Conservation (phyloP, 2,888 invertebrate genomes). For the Cylindroiulus punctatus region DNA sequence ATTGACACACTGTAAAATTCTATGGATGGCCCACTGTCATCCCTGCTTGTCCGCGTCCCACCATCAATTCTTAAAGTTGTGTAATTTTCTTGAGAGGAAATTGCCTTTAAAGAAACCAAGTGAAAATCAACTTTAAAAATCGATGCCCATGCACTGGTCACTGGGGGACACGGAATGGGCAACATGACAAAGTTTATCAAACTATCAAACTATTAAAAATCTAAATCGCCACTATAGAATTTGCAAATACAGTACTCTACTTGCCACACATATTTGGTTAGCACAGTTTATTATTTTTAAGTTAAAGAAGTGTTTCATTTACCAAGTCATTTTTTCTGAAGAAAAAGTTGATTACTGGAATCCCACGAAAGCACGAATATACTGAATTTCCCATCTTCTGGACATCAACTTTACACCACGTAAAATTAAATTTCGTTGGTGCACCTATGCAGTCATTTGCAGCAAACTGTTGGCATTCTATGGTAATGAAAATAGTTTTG, state of each 20-base stretch:
- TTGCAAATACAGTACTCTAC: too few species aligned
- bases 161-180: neutral
- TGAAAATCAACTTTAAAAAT: constrained; percentile 12
- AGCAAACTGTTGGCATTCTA: neutral
- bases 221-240: too few species aligned
- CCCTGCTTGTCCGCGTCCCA: neutral
- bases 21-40: neutral
- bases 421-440: neutral
- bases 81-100: constrained; percentile 5
- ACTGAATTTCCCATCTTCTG: neutral
- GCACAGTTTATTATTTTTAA: neutral
- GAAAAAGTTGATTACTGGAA: neutral
- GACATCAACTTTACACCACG: neutral
- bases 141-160: neutral
- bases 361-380: neutral
- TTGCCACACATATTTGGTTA: too few species aligned
- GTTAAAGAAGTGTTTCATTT: neutral
- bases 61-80: constrained; percentile 42
- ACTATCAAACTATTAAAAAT: too few species aligned
- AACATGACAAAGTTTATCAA: neutral
- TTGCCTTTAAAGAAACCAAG: constrained; percentile 9
- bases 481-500: neutral
- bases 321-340: constrained; percentile 3
- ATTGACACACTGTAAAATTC: constrained; percentile 22
- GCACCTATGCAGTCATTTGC: neutral